Evolutionary conservation across 1,140 invertebrate species (phyloP), one percentile per base, ranked within the genome.

Genomic region (Brachionus asplanchnoidis): DNA sequence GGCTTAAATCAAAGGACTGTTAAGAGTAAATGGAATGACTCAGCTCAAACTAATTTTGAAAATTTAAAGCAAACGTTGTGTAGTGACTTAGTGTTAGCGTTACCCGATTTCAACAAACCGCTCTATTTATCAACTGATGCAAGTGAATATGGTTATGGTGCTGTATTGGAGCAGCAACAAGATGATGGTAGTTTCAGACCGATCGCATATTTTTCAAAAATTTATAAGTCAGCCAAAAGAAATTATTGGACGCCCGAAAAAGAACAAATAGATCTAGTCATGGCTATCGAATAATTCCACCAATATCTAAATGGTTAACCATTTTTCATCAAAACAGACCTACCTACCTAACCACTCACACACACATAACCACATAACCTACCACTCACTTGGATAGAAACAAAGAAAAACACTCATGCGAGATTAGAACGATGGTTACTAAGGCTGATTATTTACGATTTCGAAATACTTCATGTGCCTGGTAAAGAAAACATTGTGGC

Each of bases 281-380:
- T 86, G 86, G 89, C 85, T 1, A 86, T 91, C 11, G 79, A 88
- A 68, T 88, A 86, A 68, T 90, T 91, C 85, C 87, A 89, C 53
- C 65, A 89, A 60, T 91, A 88, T 80, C 60, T 91, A 6, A 89
- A 88, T 84, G 3, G 90, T 2, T 73, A 88, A 14, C 70, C 88
- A 50, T 91, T 91, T 85, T 89, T 85, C 3, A 82, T 92, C 5
- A 85, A 87, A n/a, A 92, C 90, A 1, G 90, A 92, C 84, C 90
- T n/a, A n/a, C n/a, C n/a, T n/a, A n/a, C n/a, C n/a, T n/a, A n/a
- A n/a, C n/a, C n/a, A n/a, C n/a, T n/a, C n/a, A n/a, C n/a, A n/a
- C n/a, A n/a, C n/a, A n/a, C n/a, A n/a, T n/a, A n/a, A n/a, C n/a
- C n/a, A n/a, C n/a, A n/a, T n/a, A n/a, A 92, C 75, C 89, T 90